These are phyloP conservation scores for Stenurella melanura DNA, from an alignment of 2,888 invertebrate species.

Conservation along the genomic window DNA sequence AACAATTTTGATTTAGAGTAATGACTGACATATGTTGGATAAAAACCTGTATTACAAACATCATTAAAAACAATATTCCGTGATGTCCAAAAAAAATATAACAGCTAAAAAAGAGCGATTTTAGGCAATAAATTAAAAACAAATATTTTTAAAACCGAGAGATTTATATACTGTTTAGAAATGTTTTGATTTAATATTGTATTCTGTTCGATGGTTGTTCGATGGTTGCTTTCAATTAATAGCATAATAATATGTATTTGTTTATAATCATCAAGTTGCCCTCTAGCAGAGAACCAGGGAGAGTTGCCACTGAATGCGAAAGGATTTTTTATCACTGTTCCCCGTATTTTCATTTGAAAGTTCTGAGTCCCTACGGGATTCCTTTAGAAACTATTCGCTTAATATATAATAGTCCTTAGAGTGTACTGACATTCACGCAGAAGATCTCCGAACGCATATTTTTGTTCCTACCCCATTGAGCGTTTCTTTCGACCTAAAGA, in stretches of 20 bases:
- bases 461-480: constrained; percentile 9
- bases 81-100: neutral
- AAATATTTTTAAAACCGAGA: neutral
- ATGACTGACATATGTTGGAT: no score
- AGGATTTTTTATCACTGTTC: constrained; percentile 11
- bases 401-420: constrained; percentile 13
- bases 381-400: constrained; percentile 13
- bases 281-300: neutral
- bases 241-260: neutral
- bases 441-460: constrained; percentile 15
- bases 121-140: neutral
- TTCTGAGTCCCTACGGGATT: neutral
- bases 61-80: neutral
- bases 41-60: no score
- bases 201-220: neutral
- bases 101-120: neutral
- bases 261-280: neutral
- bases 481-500: neutral
- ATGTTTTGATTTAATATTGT: neutral
- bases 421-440: constrained; percentile 12
- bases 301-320: neutral
- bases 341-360: neutral
- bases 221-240: neutral
- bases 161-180: neutral
- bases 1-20: no score